Evolutionary conservation across 2,797 vertebrate genomes (phyloP).

Genomic region (Onychomys leucogaster): DNA sequence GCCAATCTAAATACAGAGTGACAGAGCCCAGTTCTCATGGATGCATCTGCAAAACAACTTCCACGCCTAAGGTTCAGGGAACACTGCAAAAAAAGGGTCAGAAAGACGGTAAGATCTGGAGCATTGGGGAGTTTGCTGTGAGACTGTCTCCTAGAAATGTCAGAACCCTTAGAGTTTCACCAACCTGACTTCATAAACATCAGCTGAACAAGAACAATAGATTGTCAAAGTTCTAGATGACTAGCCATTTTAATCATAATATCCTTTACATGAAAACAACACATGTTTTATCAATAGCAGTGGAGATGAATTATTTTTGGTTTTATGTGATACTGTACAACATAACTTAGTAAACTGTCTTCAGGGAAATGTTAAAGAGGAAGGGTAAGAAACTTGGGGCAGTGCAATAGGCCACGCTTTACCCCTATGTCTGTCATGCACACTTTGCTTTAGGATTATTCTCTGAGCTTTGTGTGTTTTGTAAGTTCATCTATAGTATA

Average conservation of each 20-base stretch:
- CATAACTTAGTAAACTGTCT: background rate
- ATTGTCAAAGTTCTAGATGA: background rate
- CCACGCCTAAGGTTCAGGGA: background rate
- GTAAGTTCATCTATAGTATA: background rate
- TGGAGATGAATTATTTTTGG: background rate
- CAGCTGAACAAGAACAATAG: background rate
- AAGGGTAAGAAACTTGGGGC: background rate
- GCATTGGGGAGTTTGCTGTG: background rate
- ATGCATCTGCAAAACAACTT: background rate
- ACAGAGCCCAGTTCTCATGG: background rate
- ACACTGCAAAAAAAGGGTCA: background rate
- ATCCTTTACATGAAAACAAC: background rate
- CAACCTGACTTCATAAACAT: background rate
- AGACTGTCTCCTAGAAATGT: background rate
- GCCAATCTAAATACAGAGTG: too few relatives aligned
- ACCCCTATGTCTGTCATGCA: background rate
- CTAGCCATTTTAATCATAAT: background rate
- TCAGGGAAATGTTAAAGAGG: background rate
- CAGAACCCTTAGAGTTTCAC: background rate
- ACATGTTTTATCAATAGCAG: background rate
- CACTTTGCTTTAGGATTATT: background rate
- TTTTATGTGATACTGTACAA: background rate
- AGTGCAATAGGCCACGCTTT: background rate
- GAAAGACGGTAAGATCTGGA: background rate
- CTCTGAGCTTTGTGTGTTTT: background rate